Base-by-base conservation (phyloP, 2,888 invertebrate genomes). In the Drosophila lacicola region DNA sequence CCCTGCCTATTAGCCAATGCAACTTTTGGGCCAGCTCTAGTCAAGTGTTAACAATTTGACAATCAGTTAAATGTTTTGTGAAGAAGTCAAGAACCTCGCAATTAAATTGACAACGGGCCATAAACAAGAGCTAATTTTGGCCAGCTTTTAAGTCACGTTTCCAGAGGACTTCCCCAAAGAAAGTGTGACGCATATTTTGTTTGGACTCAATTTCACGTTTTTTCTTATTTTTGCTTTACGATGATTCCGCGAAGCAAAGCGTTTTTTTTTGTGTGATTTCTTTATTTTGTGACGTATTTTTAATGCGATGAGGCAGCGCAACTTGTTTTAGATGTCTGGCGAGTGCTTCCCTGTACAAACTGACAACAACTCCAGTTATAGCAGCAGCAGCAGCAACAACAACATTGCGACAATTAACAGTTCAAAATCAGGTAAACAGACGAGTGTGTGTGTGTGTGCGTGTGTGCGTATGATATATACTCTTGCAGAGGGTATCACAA, bases 171-270 rank as follows among this genome's bases (percentile, higher is more conserved):
- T 63, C 69, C 63, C 74, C 75, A 78, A 74, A 78, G 71, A 79
- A 89, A 83, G 71, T 54, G 17, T 88, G 82, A 82, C 89, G 65
- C 78, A 82, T 63, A 17, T 37, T 42, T 53, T n/a, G 25, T 19
- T 29, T 36, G 13, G 37, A 17, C 29, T 29, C 13, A 6, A 19
- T 42, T 42, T 29, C 29, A 2, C 19, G 17, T 19, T 51, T 36
- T 37, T 13, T 49, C 56, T 51, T 39, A 5, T 57, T 67, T 50
- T 53, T 46, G 36, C 34, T 57, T 39, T 47, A 17, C 34, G 45
- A 49, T 46, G 33, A n/a, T 57, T 57, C 37, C 44, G 29, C 34
- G 53, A 78, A 66, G 8, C 29, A 1, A 10, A 13, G 8, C 34
- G 3, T 21, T 5, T 37, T 11, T 21, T 46, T 34, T 21, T 14